Evolutionary conservation across 2,797 vertebrate genomes (phyloP), one percentile per base, ranked within the genome.

Genomic region (Gallinago nigripennis): DNA sequence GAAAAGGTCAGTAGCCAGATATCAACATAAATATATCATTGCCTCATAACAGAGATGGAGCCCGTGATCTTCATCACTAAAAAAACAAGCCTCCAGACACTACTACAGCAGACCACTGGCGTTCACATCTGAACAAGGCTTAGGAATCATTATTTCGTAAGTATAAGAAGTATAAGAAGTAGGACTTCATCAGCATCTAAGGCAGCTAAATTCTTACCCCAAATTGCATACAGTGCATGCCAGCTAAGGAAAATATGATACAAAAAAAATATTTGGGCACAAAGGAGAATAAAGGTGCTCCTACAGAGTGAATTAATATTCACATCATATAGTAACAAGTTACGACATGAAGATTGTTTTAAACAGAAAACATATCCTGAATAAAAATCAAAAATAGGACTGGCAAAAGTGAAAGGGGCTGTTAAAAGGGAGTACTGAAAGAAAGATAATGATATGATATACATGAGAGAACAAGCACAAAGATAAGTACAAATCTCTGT

Each of bases 1-100:
- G 99, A 99, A 96, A 99, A 99, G 99, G 99, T 99, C 76, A 37
- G 97, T 97, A 65, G 56, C 16, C 86, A 95, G 17, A 83, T 33
- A 46, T 6, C 12, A 76, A 25, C 23, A 33, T 30, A 41, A 53
- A 76, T 5, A 20, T 51, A 17, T 17, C 25, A 50, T 50, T 85
- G 48, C 28, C 12, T 84, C 39, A 7, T 27, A 60, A 50, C 9
- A 24, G 3, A 41, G 16, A 24, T 82, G 19, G 14, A 77, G 20
- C 5, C 30, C 23, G 10, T 39, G 17, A 16, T 20, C 46, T 54
- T 66, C 35, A 58, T 37, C 56, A 23, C 35, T 70, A 27, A 65
- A 25, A 75, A 75, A 61, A 54, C 14, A 61, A 53, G 27, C 14
- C 28, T 43, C 8, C 48, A 66, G 41, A 58, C 54, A 14, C 27